phyloP scores from a whole-genome alignment of 2,888 invertebrate genomes.

The Limnephilus auricula region DNA sequence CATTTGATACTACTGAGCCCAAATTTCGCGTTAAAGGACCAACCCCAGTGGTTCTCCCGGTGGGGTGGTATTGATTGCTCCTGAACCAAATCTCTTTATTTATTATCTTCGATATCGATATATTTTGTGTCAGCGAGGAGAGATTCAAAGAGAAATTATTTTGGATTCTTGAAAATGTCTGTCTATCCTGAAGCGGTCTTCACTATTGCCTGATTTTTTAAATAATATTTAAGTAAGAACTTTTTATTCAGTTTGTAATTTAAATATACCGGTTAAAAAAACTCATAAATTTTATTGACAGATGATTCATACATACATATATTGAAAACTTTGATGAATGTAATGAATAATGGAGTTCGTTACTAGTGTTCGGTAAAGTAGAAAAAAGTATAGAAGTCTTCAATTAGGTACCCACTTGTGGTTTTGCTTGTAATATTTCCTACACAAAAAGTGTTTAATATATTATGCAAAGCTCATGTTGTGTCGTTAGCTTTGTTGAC shows the following conservation, averaged over 20 bases:
- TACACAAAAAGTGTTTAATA: neutral
- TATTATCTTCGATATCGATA: no score
- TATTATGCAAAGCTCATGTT: conserved; percentile 1
- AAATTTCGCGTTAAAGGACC: neutral
- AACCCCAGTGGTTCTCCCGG: no score
- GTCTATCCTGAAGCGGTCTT: no score
- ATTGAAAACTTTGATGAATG: neutral
- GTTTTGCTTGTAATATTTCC: neutral
- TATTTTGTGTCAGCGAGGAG: no score
- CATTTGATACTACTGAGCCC: neutral
- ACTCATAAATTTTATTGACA: conserved; percentile 9
- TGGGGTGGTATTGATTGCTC: no score
- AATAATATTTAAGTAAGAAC: no score
- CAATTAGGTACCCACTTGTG: neutral
- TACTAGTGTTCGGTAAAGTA: conserved; percentile 1
- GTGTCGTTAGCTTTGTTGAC: conserved; percentile 2
- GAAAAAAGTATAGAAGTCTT: neutral
- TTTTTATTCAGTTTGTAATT: neutral
- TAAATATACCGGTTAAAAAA: neutral
- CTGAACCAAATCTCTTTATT: no score
- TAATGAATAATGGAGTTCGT: neutral
- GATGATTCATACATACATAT: conserved; percentile 27
- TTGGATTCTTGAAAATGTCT: no score
- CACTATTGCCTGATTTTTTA: no score
- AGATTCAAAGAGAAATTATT: no score